Percentiles rank a stretch among this genome's conserved stretches.
phyloP scores from a whole-genome alignment of 1,140 invertebrate genomes.

The Pogonomyrmex barbatus region DNA sequence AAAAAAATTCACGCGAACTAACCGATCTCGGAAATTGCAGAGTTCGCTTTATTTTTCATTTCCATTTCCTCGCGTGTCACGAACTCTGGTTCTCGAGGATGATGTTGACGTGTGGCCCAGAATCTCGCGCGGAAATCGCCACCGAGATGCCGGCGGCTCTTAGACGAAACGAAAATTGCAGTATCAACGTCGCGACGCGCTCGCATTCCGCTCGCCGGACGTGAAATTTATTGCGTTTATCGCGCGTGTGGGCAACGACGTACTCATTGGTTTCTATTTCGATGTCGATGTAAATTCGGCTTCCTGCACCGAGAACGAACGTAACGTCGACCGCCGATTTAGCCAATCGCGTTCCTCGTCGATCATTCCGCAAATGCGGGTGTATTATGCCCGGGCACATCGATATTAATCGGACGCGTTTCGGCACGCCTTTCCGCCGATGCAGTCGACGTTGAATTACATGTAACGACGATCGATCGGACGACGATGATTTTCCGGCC shows the following conservation, averaged over 20 bases:
- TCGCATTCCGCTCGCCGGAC: constrained; percentile 57
- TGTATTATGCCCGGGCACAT: constrained; percentile 40
- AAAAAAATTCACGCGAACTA: background rate
- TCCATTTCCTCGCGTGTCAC: constrained; percentile 43
- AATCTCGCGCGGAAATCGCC: constrained; percentile 22
- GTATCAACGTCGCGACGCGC: background rate
- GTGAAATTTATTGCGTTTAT: constrained; percentile 74
- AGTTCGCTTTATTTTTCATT: constrained; percentile 47
- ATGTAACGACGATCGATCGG: constrained; percentile 31
- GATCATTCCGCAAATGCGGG: constrained; percentile 50
- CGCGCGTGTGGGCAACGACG: constrained; percentile 1
- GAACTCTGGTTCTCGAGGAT: background rate
- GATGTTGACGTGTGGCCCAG: background rate
- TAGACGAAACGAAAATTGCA: constrained; percentile 52
- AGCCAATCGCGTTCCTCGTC: constrained; percentile 18
- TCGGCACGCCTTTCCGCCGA: constrained; percentile 18
- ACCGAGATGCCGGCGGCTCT: constrained; percentile 23
- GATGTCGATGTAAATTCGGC: constrained; percentile 66
- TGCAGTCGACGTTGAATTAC: constrained; percentile 45
- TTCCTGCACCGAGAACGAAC: constrained; percentile 8
- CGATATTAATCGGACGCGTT: constrained; percentile 55
- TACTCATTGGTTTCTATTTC: constrained; percentile 61
- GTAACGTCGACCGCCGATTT: background rate
- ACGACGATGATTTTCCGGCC: constrained; percentile 37
- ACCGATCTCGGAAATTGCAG: constrained; percentile 32